A percentile compares a stretch with the other conserved stretches of the same genome.
Conservation (phyloP, 2,888 invertebrate species). For the Rhaphigaster nebulosa region DNA sequence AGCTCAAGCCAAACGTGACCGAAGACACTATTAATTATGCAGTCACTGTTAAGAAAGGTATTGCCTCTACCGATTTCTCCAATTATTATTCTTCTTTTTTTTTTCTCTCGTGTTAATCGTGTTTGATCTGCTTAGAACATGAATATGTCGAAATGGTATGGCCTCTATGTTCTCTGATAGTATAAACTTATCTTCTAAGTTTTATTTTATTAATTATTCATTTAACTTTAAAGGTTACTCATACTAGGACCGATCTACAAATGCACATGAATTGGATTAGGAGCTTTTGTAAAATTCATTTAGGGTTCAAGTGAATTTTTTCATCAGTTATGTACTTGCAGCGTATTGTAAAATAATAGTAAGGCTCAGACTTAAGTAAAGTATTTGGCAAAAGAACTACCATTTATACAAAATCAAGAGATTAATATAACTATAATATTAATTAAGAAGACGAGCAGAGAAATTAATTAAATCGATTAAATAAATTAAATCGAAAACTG, state of each 20-base stretch:
- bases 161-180: neutral
- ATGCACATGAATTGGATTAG: no score
- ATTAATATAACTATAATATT: no score
- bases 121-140: neutral
- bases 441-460: no score
- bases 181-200: neutral
- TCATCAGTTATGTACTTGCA: no score
- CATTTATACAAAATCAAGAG: no score
- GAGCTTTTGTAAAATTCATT: no score
- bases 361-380: no score
- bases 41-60: constrained; percentile 11
- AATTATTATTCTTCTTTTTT: constrained; percentile 10
- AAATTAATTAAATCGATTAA: no score
- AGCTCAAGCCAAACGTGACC: neutral
- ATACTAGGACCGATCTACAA: neutral
- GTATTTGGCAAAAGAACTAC: no score
- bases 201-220: neutral
- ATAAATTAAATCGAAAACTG: no score
- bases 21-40: constrained; percentile 1
- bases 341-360: no score
- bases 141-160: neutral
- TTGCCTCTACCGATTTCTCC: constrained; percentile 10
- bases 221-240: neutral
- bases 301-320: no score
- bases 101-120: neutral